Conservation (phyloP, 2,113 vertebrate species). For the Isurus oxyrinchus region DNA sequence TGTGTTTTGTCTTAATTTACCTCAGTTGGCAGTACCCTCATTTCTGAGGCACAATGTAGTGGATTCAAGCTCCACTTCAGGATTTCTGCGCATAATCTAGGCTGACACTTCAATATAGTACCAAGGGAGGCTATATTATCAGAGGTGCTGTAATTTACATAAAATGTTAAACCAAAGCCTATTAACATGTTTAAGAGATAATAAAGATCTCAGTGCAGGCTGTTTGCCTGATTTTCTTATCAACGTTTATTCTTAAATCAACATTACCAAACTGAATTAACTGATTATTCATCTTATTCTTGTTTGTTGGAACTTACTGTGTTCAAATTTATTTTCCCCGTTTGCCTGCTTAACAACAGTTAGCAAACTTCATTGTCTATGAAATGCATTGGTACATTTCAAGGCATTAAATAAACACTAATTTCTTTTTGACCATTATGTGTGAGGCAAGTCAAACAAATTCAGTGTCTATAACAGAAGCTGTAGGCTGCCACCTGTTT, state of each 20-base stretch:
- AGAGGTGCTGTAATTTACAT: neutral
- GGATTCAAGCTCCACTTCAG: neutral
- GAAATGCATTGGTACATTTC: neutral
- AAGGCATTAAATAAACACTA: neutral
- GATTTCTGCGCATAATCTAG: neutral
- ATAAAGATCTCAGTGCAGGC: neutral
- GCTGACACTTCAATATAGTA: neutral
- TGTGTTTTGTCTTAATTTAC: neutral
- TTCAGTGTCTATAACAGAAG: neutral
- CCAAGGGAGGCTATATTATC: neutral
- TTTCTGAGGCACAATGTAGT: neutral
- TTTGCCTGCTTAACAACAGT: neutral
- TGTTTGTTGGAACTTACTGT: neutral
- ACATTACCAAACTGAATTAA: neutral
- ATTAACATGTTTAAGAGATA: too few relatives aligned
- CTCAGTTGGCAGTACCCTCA: neutral
- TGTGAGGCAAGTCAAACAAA: neutral
- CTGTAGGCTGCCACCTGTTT: neutral
- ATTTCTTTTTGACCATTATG: neutral
- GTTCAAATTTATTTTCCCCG: neutral
- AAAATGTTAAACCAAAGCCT: neutral
- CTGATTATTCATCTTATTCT: neutral
- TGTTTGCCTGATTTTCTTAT: neutral
- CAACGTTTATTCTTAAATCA: neutral
- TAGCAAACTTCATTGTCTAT: neutral